These are phyloP conservation scores for Platorchestia sp. DNA, from an alignment of 1,140 invertebrate genomes.

Conservation along the genomic window DNA sequence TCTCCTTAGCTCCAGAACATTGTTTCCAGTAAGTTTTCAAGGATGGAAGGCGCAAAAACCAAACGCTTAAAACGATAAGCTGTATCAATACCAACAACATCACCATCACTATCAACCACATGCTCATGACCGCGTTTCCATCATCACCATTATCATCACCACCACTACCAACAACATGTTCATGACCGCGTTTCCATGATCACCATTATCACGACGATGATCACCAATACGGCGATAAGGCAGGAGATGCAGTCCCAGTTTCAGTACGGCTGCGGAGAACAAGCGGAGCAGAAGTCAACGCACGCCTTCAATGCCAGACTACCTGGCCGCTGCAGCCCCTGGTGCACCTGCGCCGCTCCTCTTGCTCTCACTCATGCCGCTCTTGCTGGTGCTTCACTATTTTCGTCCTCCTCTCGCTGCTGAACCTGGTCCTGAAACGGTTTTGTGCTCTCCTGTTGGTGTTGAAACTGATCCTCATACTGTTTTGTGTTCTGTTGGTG, in stretches of 20 bases:
- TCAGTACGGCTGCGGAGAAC: background rate
- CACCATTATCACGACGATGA: background rate
- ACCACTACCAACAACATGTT: too few relatives aligned
- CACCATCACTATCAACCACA: too few relatives aligned
- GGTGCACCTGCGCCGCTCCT: background rate
- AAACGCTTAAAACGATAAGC: too few relatives aligned
- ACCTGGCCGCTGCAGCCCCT: background rate
- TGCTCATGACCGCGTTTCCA: too few relatives aligned
- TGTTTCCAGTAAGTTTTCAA: too few relatives aligned
- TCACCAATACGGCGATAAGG: background rate
- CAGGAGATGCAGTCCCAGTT: background rate
- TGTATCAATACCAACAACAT: too few relatives aligned
- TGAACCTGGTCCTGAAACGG: background rate
- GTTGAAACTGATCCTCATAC: too few relatives aligned
- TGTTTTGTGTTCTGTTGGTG: too few relatives aligned
- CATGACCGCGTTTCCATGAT: too few relatives aligned
- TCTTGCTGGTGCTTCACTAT: too few relatives aligned
- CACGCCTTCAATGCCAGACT: constrained; percentile 45
- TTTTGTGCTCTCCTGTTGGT: background rate
- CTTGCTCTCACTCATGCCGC: background rate
- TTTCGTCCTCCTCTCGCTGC: background rate
- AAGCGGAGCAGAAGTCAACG: background rate
- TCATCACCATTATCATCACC: too few relatives aligned
- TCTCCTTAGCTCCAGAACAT: too few relatives aligned
- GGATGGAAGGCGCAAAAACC: background rate